Conservation (phyloP, 2,888 invertebrate genomes). For the Conomelus anceps region DNA sequence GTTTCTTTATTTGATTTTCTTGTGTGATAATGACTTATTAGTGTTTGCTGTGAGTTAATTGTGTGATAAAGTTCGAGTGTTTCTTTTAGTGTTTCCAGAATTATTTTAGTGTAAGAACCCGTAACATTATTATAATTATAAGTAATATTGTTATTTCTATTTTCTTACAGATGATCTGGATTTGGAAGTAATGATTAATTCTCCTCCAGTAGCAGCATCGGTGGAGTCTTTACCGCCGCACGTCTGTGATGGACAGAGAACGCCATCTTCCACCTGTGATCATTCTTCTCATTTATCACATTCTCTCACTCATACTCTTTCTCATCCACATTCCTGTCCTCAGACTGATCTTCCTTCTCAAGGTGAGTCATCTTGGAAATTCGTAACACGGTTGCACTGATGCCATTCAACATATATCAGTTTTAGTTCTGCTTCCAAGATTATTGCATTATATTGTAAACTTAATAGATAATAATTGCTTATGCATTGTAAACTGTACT, state of each 20-base stretch:
- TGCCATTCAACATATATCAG: no score
- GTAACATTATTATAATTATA: not conserved
- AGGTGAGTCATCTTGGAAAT: no score
- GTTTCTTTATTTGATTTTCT: no score
- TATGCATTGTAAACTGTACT: no score
- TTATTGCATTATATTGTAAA: no score
- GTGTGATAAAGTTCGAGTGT: not conserved
- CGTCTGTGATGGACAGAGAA: not conserved
- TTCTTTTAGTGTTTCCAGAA: constrained; percentile 9
- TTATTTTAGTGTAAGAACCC: not conserved
- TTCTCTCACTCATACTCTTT: not conserved
- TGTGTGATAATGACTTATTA: no score
- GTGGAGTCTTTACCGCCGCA: constrained; percentile 71
- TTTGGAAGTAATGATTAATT: constrained; percentile 72
- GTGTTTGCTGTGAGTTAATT: no score
- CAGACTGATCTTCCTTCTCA: not conserved
- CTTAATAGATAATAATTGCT: no score
- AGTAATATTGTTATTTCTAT: no score
- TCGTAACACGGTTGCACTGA: no score
- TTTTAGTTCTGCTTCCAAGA: no score
- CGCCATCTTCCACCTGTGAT: not conserved
- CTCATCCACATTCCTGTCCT: constrained; percentile 2
- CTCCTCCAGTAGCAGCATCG: constrained; percentile 77
- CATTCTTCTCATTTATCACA: not conserved
- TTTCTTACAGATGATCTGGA: constrained; percentile 39